These are phyloP conservation scores for Trachymyrmex cornetzi DNA, from an alignment of 1,140 invertebrate species.

Conservation along the genomic window DNA sequence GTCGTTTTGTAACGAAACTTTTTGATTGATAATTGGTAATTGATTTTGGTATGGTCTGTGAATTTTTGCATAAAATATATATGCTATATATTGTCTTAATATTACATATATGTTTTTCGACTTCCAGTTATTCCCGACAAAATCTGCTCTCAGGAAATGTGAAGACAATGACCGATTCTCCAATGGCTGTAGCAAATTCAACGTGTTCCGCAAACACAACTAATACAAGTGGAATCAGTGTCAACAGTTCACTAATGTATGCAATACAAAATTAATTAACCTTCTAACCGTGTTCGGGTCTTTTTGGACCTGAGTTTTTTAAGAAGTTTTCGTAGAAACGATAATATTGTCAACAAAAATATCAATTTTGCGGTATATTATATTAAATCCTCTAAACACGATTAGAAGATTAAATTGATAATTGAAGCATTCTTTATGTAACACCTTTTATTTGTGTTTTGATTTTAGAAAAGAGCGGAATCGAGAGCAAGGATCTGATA, in stretches of 20 bases:
- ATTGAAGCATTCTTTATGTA: conserved; percentile 13
- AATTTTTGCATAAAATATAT: neutral
- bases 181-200: conserved; percentile 72
- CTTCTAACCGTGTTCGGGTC: too few species aligned
- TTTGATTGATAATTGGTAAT: conserved; percentile 15
- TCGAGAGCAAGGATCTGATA: conserved; percentile 79
- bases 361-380: too few species aligned
- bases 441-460: conserved; percentile 28
- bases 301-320: too few species aligned
- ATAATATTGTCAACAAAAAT: too few species aligned
- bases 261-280: conserved; percentile 45
- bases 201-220: conserved; percentile 71
- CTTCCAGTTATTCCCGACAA: conserved; percentile 93
- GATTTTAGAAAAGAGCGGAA: conserved; percentile 80
- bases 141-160: conserved; percentile 92
- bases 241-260: conserved; percentile 78
- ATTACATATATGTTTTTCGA: conserved; percentile 6
- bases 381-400: too few species aligned
- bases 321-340: too few species aligned
- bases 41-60: neutral
- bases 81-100: neutral
- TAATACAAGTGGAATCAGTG: conserved; percentile 59
- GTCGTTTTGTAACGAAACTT: conserved; percentile 29
- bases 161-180: conserved; percentile 88
- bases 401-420: neutral